phyloP scores from a whole-genome alignment of 2,888 invertebrate species.

The Apamea crenata region DNA sequence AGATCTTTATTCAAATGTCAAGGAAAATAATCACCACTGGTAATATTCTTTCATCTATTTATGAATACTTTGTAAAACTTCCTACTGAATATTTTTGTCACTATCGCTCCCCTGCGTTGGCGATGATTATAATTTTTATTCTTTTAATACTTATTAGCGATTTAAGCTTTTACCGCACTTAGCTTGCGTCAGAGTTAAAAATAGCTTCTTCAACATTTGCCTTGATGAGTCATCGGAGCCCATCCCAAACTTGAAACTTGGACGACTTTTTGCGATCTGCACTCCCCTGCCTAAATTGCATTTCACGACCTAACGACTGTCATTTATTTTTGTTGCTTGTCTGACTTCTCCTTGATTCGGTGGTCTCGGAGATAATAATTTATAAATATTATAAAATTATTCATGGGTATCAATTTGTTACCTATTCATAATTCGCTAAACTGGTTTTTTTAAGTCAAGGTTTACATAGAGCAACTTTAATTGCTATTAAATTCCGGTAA shows the following conservation, averaged over 20 bases:
- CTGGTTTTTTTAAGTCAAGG: slow-evolving; percentile 61
- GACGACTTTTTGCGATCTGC: slow-evolving; percentile 48
- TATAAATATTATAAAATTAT: slow-evolving; percentile 10
- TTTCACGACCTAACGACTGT: slow-evolving; percentile 19
- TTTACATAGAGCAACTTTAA: slow-evolving; percentile 22
- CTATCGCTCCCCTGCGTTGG: slow-evolving; percentile 24
- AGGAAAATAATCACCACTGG: slow-evolving; percentile 58
- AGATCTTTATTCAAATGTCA: slow-evolving; percentile 68
- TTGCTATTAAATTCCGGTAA: slow-evolving; percentile 32
- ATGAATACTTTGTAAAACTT: slow-evolving; percentile 4
- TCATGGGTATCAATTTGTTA: slow-evolving; percentile 40
- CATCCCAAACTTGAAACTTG: slow-evolving; percentile 53
- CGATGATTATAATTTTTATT: not conserved
- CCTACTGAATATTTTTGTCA: slow-evolving; percentile 22
- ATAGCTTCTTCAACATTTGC: slow-evolving; percentile 53
- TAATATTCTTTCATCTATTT: slow-evolving; percentile 22
- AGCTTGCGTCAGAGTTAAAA: slow-evolving; percentile 65
- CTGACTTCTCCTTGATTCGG: slow-evolving; percentile 16
- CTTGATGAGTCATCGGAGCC: slow-evolving; percentile 62
- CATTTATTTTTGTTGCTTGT: slow-evolving; percentile 16
- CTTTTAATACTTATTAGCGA: slow-evolving; percentile 18
- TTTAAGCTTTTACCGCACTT: slow-evolving; percentile 27
- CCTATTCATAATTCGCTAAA: slow-evolving; percentile 26
- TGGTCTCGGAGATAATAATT: slow-evolving; percentile 16
- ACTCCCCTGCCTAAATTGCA: slow-evolving; percentile 13